Conservation (phyloP, 2,888 invertebrate species). For the Crepidodera aurea region DNA sequence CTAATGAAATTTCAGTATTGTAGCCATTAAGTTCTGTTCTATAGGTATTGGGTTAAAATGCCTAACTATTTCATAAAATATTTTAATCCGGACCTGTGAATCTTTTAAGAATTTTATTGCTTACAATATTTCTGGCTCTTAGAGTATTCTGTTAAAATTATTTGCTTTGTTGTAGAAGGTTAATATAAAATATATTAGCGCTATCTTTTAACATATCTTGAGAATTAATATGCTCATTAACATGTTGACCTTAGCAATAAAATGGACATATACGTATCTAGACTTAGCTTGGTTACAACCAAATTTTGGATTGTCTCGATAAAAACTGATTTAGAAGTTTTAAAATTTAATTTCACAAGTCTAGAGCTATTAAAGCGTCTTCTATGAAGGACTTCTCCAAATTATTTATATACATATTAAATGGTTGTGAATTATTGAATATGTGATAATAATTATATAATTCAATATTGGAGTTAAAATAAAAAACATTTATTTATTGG, state of each 20-base stretch:
- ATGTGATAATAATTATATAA: not conserved
- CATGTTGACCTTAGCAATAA: constrained; percentile 8
- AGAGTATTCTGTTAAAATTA: no score
- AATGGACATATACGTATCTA: constrained; percentile 9
- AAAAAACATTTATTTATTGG: not conserved
- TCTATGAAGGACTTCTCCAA: not conserved
- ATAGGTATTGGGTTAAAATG: no score
- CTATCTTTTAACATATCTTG: not conserved
- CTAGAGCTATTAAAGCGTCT: not conserved
- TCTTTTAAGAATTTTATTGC: no score
- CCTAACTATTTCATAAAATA: no score
- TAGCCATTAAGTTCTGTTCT: no score
- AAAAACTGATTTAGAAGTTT: no score
- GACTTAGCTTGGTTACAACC: not conserved
- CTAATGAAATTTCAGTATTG: no score
- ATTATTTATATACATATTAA: constrained; percentile 8
- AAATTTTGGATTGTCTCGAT: not conserved
- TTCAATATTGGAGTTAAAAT: not conserved
- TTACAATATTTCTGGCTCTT: no score
- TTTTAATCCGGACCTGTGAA: no score
- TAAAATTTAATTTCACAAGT: no score
- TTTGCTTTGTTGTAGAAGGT: no score
- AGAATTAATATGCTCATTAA: not conserved
- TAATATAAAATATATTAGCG: no score
- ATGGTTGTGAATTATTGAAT: constrained; percentile 2